Base-by-base conservation (phyloP, 2,888 invertebrate species). In the Heliconius cydno region DNA sequence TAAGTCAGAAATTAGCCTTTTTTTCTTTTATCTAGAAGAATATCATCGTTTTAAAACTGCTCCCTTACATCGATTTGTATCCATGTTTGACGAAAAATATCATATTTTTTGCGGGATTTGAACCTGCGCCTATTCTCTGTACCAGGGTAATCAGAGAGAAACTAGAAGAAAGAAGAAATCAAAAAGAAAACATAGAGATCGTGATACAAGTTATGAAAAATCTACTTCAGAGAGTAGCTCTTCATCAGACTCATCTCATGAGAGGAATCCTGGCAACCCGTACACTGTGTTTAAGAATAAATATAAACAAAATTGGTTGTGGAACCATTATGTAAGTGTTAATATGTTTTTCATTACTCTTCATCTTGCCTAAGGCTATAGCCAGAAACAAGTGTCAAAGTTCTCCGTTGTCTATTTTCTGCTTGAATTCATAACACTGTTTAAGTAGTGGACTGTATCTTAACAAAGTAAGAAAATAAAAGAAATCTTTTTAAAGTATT, bases 221-320 rank as follows among this genome's bases (percentile, higher is more conserved):
- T 75, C 70, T 3, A 66, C 28, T 13, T 77, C 77, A 13, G 77
- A 77, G 15, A 52, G 28, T 7, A 72, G 77, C 0, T 65, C 67
- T 7, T 79, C 83, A 10, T 84, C 86, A 2, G 82, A 68, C 2
- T 86, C 87, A 0, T 89, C 87, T 12, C 85, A 83, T 4, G 93
- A 94, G 38, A 88, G 84, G 41, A 94, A 94, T 52, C 89, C 90
- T 1, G 93, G 93, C 1, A 94, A 94, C 80, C 93, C 93, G 0
- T 93, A 85, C 82, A 94, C 92, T 0, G 77, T 93, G 2, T 85
- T 87, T 82, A 92, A 90, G 77, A 87, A 90, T 79, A 91, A 91
- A 83, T 94, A 94, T 80, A 86, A 85, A 66, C 90, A 91, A 76
- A 94, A 94, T 73, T 94, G 90, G 90, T 75, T 90, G 15, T 94